Percentiles rank a stretch among this genome's conserved stretches.
These are phyloP conservation scores for Drosophila varians DNA, from an alignment of 1,140 invertebrate genomes.

Conservation along the genomic window DNA sequence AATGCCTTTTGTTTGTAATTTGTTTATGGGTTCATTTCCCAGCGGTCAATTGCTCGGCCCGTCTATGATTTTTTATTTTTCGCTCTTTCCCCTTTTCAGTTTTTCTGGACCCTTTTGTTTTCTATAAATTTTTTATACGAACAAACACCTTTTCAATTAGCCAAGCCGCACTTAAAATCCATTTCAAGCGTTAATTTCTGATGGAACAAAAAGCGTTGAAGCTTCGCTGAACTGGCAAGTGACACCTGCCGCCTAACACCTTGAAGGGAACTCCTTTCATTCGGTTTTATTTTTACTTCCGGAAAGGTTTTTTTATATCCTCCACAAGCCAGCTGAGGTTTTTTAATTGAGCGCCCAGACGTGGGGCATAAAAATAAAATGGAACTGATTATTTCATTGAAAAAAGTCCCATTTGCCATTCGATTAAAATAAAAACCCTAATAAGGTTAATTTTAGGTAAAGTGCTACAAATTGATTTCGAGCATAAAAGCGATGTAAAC, in stretches of 20 bases:
- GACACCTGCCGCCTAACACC: conserved; percentile 61
- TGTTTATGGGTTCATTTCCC: conserved; percentile 83
- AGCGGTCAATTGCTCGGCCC: conserved; percentile 78
- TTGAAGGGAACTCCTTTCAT: conserved; percentile 13
- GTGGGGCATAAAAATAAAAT: conserved; percentile 47
- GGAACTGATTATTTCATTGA: conserved; percentile 38
- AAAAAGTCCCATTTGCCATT: conserved; percentile 27
- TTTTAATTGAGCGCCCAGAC: conserved; percentile 74
- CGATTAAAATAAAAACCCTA: conserved; percentile 53
- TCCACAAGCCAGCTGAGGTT: conserved; percentile 26
- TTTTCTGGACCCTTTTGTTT: conserved; percentile 52
- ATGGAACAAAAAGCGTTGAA: conserved; percentile 61
- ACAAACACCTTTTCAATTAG: conserved; percentile 75
- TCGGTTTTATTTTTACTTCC: background rate
- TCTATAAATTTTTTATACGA: conserved; percentile 10
- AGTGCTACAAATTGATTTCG: conserved; percentile 78
- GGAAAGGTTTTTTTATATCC: conserved; percentile 19
- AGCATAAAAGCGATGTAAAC: conserved; percentile 19
- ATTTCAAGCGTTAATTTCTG: conserved; percentile 77
- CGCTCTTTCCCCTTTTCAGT: conserved; percentile 27
- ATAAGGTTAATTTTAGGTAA: conserved; percentile 71
- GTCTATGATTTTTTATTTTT: conserved; percentile 77
- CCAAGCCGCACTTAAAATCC: conserved; percentile 72
- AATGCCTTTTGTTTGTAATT: conserved; percentile 66
- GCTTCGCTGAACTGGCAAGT: conserved; percentile 63